Conservation (phyloP, 2,888 invertebrate species). For the Eumerus sabulonum region DNA sequence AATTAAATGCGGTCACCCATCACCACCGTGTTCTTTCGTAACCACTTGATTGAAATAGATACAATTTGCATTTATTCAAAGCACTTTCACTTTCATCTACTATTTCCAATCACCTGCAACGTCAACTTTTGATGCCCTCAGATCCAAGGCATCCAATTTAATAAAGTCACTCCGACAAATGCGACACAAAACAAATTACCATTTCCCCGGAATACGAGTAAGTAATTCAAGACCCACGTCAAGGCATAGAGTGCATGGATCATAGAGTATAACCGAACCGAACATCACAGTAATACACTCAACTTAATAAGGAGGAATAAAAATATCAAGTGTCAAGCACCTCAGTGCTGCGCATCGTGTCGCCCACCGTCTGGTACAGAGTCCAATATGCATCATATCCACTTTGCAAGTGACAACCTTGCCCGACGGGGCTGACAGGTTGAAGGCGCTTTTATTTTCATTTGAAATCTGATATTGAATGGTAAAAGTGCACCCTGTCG, state of each 20-base stretch:
- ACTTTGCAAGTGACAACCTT: slow-evolving; percentile 63
- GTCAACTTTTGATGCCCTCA: background rate
- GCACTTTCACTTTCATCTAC: slow-evolving; percentile 1
- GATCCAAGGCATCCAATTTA: slow-evolving; percentile 37
- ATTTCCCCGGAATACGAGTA: slow-evolving; percentile 37
- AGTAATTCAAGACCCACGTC: slow-evolving; percentile 43
- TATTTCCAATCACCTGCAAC: background rate
- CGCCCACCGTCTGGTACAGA: slow-evolving; percentile 36
- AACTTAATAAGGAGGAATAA: slow-evolving; percentile 30
- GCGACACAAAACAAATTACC: slow-evolving; percentile 55
- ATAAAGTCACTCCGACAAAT: slow-evolving; percentile 55
- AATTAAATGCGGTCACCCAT: too few relatives aligned
- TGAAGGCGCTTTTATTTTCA: slow-evolving; percentile 68
- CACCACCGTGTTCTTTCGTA: too few relatives aligned
- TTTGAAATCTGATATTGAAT: slow-evolving; percentile 66
- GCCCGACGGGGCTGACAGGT: slow-evolving; percentile 57
- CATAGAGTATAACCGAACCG: too few relatives aligned
- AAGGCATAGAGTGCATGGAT: background rate
- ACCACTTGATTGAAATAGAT: too few relatives aligned
- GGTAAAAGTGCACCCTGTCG: slow-evolving; percentile 41
- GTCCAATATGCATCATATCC: slow-evolving; percentile 69
- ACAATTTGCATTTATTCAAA: too few relatives aligned
- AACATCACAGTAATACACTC: slow-evolving; percentile 19
- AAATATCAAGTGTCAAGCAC: slow-evolving; percentile 67
- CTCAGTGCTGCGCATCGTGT: slow-evolving; percentile 31